Evolutionary conservation across 2,113 vertebrate species (phyloP), one percentile per base, ranked within the genome.

Genomic region (Ptychochromis oligacanthus): DNA sequence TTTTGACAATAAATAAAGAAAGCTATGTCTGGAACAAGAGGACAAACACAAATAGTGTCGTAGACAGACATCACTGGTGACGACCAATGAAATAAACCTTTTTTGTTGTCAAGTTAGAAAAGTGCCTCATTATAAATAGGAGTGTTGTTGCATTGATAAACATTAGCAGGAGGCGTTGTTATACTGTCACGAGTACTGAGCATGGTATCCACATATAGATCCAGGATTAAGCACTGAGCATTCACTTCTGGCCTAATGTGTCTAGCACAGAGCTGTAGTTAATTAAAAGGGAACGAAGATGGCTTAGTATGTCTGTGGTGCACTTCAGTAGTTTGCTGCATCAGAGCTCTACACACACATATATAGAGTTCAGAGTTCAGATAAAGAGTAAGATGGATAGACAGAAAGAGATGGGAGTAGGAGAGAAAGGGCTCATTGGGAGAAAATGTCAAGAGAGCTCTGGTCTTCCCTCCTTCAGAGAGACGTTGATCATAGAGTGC

Each of bases 401-500:
- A 83, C 7, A 14, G 40, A 75, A 75, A 78, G 40, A 24, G 64
- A 81, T 2, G 1, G 34, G 26, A 58, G 59, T 58, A 17, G 65
- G 59, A 65, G 9, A 7, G 18, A 56, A 40, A 20, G 26, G 72
- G 79, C 75, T 91, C 83, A 70, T 36, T 75, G 80, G 74, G 80
- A 87, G 64, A 74, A 64, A 40, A 77, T 75, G 83, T 83, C 80
- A 75, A 26, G 79, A 90, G 88, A 82, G 81, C 74, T 56, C 46
- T 31, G 90, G 85, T 81, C 78, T 84, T 75, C 36, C 75, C 78
- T 74, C 75, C 75, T 80, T 87, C 58, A 6, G 70, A 83, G 88
- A 90, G 82, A 86, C 70, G 64, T 79, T 93, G 92, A 94, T 94
- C 91, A 93, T 93, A 87, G 89, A 91, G 86, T 88, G 83, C 87